These are phyloP conservation scores for Alloscopus bannaensis DNA, from an alignment of 2,888 invertebrate genomes.

Conservation along the genomic window DNA sequence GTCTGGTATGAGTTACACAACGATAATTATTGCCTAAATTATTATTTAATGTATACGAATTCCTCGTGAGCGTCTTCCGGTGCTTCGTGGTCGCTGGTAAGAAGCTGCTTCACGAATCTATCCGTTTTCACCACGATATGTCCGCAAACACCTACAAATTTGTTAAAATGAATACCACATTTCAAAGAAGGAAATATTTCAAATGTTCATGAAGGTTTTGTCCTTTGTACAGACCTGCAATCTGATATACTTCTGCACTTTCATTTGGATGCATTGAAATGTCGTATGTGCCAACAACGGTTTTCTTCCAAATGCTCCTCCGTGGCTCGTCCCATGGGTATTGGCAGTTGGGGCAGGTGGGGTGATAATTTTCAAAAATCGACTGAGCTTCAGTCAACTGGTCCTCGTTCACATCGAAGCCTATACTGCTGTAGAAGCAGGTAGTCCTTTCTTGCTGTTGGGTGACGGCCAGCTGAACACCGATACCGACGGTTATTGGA, in stretches of 20 bases:
- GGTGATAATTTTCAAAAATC: not conserved
- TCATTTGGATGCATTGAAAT: not conserved
- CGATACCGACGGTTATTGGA: not conserved
- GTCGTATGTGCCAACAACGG: not conserved
- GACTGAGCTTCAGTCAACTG: not conserved
- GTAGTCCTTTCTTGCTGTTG: not conserved
- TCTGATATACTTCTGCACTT: not conserved
- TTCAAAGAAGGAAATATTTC: too few relatives aligned
- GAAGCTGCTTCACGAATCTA: not conserved
- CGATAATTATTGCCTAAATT: too few relatives aligned
- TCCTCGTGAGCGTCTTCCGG: not conserved
- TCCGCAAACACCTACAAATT: not conserved
- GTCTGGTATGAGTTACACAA: too few relatives aligned
- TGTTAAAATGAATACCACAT: not conserved
- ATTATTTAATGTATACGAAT: not conserved
- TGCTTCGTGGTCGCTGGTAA: not conserved
- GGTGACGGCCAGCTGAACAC: not conserved
- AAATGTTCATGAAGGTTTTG: too few relatives aligned
- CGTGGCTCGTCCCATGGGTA: conserved; percentile 5
- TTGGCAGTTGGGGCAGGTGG: not conserved
- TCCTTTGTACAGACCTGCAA: conserved; percentile 5
- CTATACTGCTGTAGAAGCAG: conserved; percentile 1
- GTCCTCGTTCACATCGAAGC: not conserved
- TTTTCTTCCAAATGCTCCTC: not conserved
- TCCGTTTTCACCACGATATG: conserved; percentile 6